Conservation (phyloP, 2,888 invertebrate genomes). For the Neoscelio sp. region DNA sequence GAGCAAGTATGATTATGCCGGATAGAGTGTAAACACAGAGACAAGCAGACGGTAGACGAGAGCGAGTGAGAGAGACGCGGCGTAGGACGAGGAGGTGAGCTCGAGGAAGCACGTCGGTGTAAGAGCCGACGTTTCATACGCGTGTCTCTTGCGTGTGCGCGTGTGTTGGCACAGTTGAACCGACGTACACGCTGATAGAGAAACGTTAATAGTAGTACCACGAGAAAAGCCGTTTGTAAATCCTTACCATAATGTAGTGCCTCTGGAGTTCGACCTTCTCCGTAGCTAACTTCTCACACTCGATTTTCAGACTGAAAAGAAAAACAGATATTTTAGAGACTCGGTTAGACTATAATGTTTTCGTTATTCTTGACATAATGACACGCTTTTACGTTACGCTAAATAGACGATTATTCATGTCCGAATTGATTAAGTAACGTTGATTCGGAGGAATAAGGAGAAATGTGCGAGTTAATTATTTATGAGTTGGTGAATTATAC, state of each 20-base stretch:
- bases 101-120: conserved; percentile 33
- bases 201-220: conserved; percentile 54
- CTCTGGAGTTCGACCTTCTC: conserved; percentile 96
- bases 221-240: conserved; percentile 66
- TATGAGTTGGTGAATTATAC: conserved; percentile 17
- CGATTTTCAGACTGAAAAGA: conserved; percentile 89
- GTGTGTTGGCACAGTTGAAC: conserved; percentile 14
- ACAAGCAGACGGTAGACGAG: conserved; percentile 44
- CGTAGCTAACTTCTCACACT: conserved; percentile 94
- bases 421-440: conserved; percentile 45
- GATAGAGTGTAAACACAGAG: conserved; percentile 71
- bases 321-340: conserved; percentile 48
- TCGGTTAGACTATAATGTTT: conserved; percentile 5
- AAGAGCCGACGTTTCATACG: conserved; percentile 17
- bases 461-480: conserved; percentile 16
- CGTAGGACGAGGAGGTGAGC: conserved; percentile 28
- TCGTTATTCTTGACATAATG: conserved; percentile 42
- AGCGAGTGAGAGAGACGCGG: conserved; percentile 15
- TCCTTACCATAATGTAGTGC: conserved; percentile 94
- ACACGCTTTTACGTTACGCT: conserved; percentile 46
- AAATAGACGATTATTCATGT: conserved; percentile 46
- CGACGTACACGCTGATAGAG: conserved; percentile 40
- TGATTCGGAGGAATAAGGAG: conserved; percentile 19
- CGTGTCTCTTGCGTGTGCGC: conserved; percentile 20
- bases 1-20: conserved; percentile 77